Conservation (phyloP, 2,888 invertebrate genomes). For the Parthenolecanium corni region DNA sequence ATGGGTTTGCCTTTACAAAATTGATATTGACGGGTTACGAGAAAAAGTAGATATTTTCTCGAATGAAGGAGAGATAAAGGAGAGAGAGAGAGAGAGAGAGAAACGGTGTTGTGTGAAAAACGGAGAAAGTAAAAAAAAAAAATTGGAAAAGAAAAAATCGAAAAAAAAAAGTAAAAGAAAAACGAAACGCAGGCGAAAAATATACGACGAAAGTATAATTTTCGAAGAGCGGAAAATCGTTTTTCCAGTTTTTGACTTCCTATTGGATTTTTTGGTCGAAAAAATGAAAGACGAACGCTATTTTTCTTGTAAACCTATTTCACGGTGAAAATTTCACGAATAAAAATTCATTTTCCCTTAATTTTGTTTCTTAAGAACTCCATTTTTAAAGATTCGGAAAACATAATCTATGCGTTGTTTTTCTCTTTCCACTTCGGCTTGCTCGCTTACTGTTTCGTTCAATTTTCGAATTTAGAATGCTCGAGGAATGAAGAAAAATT, state of each 20-base stretch:
- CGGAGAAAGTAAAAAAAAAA: not conserved
- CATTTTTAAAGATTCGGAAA: conserved; percentile 3
- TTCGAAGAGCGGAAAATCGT: conserved; percentile 23
- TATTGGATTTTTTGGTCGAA: conserved; percentile 18
- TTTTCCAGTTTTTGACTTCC: conserved; percentile 24
- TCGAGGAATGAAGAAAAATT: too few relatives aligned
- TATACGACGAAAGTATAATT: conserved; percentile 8
- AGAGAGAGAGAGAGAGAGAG: not conserved
- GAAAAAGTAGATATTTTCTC: conserved; percentile 20
- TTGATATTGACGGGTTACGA: conserved; percentile 27
- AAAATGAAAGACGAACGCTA: conserved; percentile 18
- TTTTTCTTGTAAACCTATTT: conserved; percentile 18
- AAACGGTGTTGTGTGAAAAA: not conserved
- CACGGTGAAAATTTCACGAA: conserved; percentile 20
- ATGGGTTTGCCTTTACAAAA: conserved; percentile 17
- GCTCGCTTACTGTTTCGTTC: too few relatives aligned
- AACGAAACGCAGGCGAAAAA: not conserved
- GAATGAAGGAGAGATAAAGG: not conserved
- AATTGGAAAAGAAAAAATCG: not conserved
- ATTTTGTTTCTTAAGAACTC: conserved; percentile 13
- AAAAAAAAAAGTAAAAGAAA: not conserved
- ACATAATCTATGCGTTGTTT: conserved; percentile 10
- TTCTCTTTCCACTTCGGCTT: not conserved
- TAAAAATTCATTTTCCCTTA: conserved; percentile 23
- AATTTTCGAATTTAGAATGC: too few relatives aligned